A percentile compares a stretch with the other conserved stretches of the same genome.
Evolutionary conservation across 2,888 invertebrate species (phyloP).

Genomic region (Microctonus brassicae): DNA sequence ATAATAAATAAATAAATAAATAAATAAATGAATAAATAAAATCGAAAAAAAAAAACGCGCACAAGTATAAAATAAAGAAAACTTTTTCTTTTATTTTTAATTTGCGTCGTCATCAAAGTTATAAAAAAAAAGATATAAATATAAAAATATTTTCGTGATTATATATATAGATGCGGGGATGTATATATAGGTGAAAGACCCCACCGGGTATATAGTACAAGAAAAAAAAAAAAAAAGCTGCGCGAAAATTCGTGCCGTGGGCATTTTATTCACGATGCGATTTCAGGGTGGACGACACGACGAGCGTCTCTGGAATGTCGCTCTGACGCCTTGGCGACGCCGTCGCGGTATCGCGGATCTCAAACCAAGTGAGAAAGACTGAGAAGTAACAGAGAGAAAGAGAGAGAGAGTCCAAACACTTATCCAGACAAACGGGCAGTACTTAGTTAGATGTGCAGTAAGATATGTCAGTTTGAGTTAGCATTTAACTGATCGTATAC

Average conservation of each 20-base stretch:
- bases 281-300: conserved; percentile 50
- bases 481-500: neutral
- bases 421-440: neutral
- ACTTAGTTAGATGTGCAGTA: neutral
- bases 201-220: conserved; percentile 1
- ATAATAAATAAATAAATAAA: neutral
- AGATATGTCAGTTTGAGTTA: neutral
- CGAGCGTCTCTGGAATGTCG: conserved; percentile 48
- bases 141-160: neutral
- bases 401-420: neutral
- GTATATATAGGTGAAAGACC: neutral
- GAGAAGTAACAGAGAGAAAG: conserved; percentile 2
- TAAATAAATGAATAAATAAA: neutral
- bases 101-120: neutral
- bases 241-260: conserved; percentile 27
- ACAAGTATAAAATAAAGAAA: neutral
- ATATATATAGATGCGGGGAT: neutral
- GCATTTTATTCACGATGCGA: conserved; percentile 30
- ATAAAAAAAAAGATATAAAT: neutral
- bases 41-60: neutral
- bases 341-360: conserved; percentile 28
- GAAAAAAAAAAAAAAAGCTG: neutral
- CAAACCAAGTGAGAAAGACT: too few species aligned
- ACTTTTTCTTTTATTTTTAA: neutral
- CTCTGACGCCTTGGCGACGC: conserved; percentile 37